phyloP scores from a whole-genome alignment of 2,888 invertebrate genomes.

The Bugula neritina region DNA sequence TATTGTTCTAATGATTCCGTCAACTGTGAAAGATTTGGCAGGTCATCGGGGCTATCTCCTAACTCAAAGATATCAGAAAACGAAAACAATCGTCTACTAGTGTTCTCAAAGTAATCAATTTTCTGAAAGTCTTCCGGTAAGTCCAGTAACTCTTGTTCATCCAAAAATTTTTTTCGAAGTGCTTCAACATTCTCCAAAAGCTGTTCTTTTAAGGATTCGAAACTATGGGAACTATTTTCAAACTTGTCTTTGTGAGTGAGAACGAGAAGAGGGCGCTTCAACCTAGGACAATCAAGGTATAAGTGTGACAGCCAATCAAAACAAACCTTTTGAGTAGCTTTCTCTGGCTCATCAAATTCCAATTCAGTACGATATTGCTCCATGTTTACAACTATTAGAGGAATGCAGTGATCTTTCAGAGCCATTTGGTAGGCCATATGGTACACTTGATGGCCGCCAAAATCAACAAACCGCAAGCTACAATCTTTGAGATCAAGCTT shows the following conservation, averaged over 20 bases:
- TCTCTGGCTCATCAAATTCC: background rate
- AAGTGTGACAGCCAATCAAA: slow-evolving; percentile 12
- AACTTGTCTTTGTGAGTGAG: background rate
- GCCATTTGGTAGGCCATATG: slow-evolving; percentile 14
- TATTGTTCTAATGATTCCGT: background rate
- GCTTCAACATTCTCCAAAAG: background rate
- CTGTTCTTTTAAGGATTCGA: background rate
- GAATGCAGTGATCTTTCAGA: background rate
- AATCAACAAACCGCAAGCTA: background rate
- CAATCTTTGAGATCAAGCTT: background rate
- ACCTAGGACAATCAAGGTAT: background rate
- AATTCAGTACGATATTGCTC: background rate
- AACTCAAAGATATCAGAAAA: background rate
- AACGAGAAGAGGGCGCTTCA: background rate
- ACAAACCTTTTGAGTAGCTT: slow-evolving; percentile 7
- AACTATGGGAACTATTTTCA: background rate
- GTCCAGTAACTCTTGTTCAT: background rate
- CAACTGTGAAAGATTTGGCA: background rate
- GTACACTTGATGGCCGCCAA: slow-evolving; percentile 4
- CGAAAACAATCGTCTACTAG: background rate
- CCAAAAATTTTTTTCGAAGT: background rate
- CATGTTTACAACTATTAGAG: slow-evolving; percentile 8
- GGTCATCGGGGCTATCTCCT: background rate
- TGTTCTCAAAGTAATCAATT: background rate
- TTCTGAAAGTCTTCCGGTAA: background rate